Evolutionary conservation across 2,888 invertebrate species (phyloP).

Genomic region (Molorchus minor): DNA sequence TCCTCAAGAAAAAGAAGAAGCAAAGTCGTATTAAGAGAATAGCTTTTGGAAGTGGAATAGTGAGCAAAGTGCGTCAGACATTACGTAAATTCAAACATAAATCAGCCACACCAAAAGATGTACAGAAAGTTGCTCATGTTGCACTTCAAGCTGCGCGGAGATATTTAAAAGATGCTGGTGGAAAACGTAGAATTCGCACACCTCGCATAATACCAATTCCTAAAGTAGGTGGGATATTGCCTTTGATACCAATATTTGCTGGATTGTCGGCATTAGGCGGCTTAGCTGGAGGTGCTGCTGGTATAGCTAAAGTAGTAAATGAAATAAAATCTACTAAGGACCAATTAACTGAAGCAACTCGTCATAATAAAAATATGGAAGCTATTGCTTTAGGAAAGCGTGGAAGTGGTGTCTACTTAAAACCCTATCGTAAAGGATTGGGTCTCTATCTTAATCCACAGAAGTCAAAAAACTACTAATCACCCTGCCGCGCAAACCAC

Average conservation of each 20-base stretch:
- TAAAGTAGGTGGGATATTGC: conserved; percentile 48
- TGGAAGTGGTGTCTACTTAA: conserved; percentile 35
- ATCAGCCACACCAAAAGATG: not conserved
- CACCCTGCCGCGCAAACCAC: not conserved
- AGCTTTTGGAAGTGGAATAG: not conserved
- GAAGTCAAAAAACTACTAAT: not conserved
- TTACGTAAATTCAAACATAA: not conserved
- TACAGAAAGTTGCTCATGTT: not conserved
- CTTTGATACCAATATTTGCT: conserved; percentile 55
- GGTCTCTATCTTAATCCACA: not conserved
- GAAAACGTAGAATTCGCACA: not conserved
- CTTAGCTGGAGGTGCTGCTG: conserved; percentile 54
- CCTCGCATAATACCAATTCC: conserved; percentile 17
- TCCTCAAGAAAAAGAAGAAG: not conserved
- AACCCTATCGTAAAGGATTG: conserved; percentile 33
- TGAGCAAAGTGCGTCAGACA: not conserved
- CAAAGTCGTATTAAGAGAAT: not conserved
- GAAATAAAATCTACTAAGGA: conserved; percentile 50
- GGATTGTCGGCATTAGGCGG: conserved; percentile 53
- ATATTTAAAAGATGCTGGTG: not conserved
- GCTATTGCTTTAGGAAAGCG: conserved; percentile 51
- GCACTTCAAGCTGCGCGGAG: not conserved
- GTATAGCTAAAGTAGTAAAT: conserved; percentile 54
- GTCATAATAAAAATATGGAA: conserved; percentile 58
- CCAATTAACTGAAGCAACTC: conserved; percentile 48